These are phyloP conservation scores for Microctonus brassicae DNA, from an alignment of 2,888 invertebrate species.

Conservation along the genomic window DNA sequence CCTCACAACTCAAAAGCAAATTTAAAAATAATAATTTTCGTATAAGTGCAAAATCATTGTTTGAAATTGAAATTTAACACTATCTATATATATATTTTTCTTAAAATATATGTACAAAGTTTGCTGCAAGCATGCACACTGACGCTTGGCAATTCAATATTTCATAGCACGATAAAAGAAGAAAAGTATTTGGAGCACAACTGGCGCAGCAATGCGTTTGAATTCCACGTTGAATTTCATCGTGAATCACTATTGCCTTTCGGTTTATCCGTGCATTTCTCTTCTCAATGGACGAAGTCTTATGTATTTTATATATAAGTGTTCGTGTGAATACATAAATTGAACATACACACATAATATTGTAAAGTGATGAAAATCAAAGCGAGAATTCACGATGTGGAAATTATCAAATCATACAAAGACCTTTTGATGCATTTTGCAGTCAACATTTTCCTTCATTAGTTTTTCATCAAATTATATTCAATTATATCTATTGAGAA, in stretches of 20 bases:
- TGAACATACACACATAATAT: background rate
- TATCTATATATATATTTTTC: too few species aligned
- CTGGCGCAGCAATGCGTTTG: conserved; percentile 20
- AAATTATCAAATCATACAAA: background rate
- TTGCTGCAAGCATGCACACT: background rate
- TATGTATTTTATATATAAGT: background rate
- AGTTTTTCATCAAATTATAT: too few species aligned
- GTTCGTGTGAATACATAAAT: background rate
- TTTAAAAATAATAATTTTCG: too few species aligned
- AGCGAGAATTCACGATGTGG: background rate
- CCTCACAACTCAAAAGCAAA: too few species aligned
- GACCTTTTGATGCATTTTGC: background rate
- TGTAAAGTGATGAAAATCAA: background rate
- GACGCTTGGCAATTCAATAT: conserved; percentile 26
- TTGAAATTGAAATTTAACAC: too few species aligned
- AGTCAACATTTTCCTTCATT: background rate
- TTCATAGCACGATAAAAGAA: background rate
- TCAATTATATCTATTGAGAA: too few species aligned
- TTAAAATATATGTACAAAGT: background rate
- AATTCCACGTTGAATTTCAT: conserved; percentile 17
- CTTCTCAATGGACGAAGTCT: background rate
- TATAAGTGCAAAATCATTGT: too few species aligned
- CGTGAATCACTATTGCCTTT: conserved; percentile 17
- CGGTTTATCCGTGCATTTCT: background rate
- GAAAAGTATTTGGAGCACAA: conserved; percentile 15